phyloP scores from a whole-genome alignment of 1,140 invertebrate species.

The Lordiphosa collinella region DNA sequence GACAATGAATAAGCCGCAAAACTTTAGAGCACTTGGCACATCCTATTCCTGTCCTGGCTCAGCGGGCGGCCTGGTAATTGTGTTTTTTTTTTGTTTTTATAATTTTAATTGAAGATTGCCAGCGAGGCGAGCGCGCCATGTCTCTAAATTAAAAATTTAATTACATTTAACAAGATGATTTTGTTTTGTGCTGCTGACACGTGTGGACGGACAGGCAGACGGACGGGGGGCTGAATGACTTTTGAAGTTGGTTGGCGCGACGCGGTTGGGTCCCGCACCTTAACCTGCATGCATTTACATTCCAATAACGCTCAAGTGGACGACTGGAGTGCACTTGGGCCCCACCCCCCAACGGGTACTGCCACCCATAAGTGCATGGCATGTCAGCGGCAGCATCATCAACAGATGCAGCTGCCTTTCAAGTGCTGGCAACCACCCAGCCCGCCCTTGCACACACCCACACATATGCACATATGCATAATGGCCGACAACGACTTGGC shows the following conservation, averaged over 20 bases:
- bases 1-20: conserved; percentile 75
- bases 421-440: conserved; percentile 39
- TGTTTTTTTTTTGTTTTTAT: conserved; percentile 37
- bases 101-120: conserved; percentile 67
- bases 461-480: conserved; percentile 46
- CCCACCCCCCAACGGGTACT: conserved; percentile 4
- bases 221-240: conserved; percentile 53
- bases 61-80: conserved; percentile 59
- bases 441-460: conserved; percentile 10
- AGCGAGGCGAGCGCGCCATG: conserved; percentile 31
- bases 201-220: background rate
- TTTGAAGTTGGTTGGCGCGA: conserved; percentile 66
- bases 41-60: conserved; percentile 63
- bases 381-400: conserved; percentile 59
- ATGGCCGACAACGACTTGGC: conserved; percentile 53
- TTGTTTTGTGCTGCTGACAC: conserved; percentile 21
- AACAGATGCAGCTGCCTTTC: conserved; percentile 49
- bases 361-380: conserved; percentile 52
- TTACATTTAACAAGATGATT: conserved; percentile 73
- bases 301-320: conserved; percentile 77
- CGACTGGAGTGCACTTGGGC: conserved; percentile 65
- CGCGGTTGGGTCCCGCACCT: conserved; percentile 19
- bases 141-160: conserved; percentile 74
- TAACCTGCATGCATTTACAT: conserved; percentile 76
- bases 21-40: conserved; percentile 71